Base-by-base conservation (phyloP, 1,140 invertebrate species). In the Brachionus rotundiformis region DNA sequence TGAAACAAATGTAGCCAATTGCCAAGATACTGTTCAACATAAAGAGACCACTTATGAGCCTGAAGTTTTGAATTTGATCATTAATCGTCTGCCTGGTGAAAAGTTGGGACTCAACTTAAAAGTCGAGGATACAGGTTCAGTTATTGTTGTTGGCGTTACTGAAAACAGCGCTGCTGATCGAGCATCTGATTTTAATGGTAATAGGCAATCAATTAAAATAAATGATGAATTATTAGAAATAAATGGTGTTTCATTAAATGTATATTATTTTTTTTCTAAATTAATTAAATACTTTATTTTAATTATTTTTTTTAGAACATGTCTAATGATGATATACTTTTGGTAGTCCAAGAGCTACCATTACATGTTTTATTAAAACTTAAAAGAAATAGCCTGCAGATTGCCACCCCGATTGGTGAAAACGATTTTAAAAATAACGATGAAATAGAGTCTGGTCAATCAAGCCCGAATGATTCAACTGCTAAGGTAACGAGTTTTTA, bases 181-280 rank as follows among this genome's bases (percentile, higher is more conserved):
- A 1, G 47, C 76, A 33, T 59, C 76, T 63, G 76, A 79, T 33
- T 3, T 25, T 2, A 39, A 27, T 39, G 76, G 76, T 23, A 54
- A 63, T 41, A 33, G 29, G 23, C 19, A 31, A 13, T 25, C 76
- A 19, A 63, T 79, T 23, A n/a, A 79, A 59, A 11, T 59, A 10
- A 79, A 59, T 39, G 76, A 79, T 63, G 76, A 79, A 59, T 23
- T 79, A 13, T 19, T 79, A 19, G 76, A 79, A 63, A 63, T 79
- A 19, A 79, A 79, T 41, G 76, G 47, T 3, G 76, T 79, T 31
- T 79, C 59, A 8, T 27, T 79, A 23, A 79, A 27, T 13, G 76
- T 79, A 79, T 44, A 13, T 79, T 23, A 16, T 23, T 27, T 25
- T 44, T 44, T 25, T 31, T 13, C 11, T 11, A 47, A 44, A 8